phyloP scores from a whole-genome alignment of 2,113 vertebrate species.

The Melospiza melodia region DNA sequence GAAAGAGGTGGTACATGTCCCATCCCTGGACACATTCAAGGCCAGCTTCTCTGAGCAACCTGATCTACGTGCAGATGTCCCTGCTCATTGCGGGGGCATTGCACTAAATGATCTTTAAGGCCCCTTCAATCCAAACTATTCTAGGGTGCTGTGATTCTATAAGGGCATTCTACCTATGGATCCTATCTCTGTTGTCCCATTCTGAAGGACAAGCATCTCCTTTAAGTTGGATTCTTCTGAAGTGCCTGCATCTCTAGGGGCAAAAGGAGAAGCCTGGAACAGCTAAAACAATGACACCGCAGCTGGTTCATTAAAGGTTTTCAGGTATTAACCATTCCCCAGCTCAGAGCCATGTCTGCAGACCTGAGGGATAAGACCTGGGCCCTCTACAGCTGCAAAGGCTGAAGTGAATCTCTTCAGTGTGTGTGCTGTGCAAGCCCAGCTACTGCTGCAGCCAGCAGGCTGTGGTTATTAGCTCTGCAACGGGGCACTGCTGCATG shows the following conservation, averaged over 20 bases:
- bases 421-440: neutral
- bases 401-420: neutral
- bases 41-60: neutral
- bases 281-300: neutral
- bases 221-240: neutral
- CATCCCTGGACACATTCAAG: neutral
- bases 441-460: accelerated
- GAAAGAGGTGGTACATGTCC: neutral
- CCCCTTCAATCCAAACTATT: neutral
- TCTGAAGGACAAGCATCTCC: neutral
- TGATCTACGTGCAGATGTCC: neutral
- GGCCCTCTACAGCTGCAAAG: neutral
- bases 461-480: neutral
- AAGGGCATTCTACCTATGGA: neutral
- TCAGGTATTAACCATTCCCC: neutral
- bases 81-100: neutral
- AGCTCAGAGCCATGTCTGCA: neutral
- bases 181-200: neutral
- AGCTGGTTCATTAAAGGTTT: neutral
- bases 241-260: neutral
- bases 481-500: neutral
- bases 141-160: neutral
- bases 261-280: neutral
- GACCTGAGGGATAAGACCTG: neutral
- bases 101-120: neutral